Percentiles rank a stretch among this genome's conserved stretches.
phyloP scores from a whole-genome alignment of 1,140 invertebrate species.

The Platorchestia sp. region DNA sequence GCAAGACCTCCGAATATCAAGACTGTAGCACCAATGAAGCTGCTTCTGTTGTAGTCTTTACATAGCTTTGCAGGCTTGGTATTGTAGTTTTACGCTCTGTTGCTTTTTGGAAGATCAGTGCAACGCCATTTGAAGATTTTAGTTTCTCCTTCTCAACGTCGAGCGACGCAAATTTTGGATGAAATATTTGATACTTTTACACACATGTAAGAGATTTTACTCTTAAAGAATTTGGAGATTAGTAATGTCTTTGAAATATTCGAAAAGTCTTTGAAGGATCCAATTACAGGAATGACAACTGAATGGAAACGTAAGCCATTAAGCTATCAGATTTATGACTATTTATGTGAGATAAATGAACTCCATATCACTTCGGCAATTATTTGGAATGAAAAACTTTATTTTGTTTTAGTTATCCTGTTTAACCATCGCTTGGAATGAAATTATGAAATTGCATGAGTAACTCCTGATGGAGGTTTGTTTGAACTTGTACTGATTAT shows the following conservation, averaged over 20 bases:
- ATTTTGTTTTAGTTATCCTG: not conserved
- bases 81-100: not conserved
- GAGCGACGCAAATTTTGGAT: not conserved
- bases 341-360: too few relatives aligned
- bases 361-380: too few relatives aligned
- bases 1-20: constrained; percentile 41
- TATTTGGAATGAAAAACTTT: too few relatives aligned
- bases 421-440: not conserved
- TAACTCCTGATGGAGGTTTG: not conserved
- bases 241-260: not conserved
- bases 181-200: not conserved
- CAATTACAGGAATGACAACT: not conserved
- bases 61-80: not conserved
- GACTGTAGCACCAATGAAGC: constrained; percentile 38
- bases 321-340: not conserved
- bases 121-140: not conserved
- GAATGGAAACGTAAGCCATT: not conserved
- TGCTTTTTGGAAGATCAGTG: constrained; percentile 30
- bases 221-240: not conserved
- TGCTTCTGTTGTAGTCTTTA: not conserved
- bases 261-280: not conserved
- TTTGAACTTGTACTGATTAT: not conserved
- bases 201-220: not conserved
- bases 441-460: not conserved
- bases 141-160: not conserved